Evolutionary conservation across 2,888 invertebrate genomes (phyloP).

Genomic region (Clitarchus hookeri): DNA sequence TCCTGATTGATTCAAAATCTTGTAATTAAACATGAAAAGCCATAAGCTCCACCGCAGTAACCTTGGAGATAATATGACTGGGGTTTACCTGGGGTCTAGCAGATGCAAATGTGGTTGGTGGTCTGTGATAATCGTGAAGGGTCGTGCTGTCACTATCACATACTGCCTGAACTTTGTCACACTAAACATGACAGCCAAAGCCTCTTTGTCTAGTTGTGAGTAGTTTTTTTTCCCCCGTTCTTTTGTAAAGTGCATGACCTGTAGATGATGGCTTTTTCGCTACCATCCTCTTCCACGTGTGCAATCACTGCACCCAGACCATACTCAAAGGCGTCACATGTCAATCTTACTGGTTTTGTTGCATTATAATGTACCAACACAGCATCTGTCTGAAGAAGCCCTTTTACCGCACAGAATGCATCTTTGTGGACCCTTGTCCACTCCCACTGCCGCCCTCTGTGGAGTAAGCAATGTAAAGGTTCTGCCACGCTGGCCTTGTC

Average conservation of each 20-base stretch:
- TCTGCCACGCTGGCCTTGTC: too few relatives aligned
- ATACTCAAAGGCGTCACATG: not conserved
- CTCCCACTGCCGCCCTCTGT: not conserved
- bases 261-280: not conserved
- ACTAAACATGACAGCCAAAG: not conserved
- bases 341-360: not conserved
- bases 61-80: not conserved
- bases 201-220: not conserved
- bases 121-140: not conserved
- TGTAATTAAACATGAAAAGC: not conserved
- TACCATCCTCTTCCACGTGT: not conserved
- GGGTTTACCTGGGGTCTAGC: not conserved
- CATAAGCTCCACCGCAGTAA: not conserved
- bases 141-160: not conserved
- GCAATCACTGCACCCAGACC: not conserved
- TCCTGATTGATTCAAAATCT: not conserved
- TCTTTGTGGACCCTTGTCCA: not conserved
- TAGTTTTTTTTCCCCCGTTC: not conserved
- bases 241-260: not conserved
- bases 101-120: not conserved
- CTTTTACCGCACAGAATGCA: not conserved
- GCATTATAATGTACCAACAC: not conserved
- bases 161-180: not conserved
- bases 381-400: not conserved
- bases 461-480: not conserved